Evolutionary conservation across 2,888 invertebrate genomes (phyloP).

Genomic region (Stictocephala bisonia): DNA sequence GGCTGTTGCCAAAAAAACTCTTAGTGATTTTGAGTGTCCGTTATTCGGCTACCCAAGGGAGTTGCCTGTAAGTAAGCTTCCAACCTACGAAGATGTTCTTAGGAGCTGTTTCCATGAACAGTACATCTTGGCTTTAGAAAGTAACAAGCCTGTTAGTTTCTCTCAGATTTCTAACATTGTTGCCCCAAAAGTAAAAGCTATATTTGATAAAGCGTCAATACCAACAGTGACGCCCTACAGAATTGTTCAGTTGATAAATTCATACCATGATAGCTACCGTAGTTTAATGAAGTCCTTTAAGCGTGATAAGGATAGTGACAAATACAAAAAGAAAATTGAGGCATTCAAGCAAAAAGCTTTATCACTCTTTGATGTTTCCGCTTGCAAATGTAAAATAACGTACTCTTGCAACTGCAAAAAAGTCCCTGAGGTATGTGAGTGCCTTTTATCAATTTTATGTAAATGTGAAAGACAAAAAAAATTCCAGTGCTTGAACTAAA

Average conservation of each 20-base stretch:
- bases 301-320: slow-evolving; percentile 32
- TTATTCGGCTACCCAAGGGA: slow-evolving; percentile 9
- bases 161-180: slow-evolving; percentile 21
- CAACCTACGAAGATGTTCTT: slow-evolving; percentile 13
- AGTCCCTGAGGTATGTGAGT: not conserved
- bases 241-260: slow-evolving; percentile 34
- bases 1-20: slow-evolving; percentile 2
- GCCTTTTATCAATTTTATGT: not conserved
- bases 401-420: slow-evolving; percentile 1
- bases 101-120: slow-evolving; percentile 7
- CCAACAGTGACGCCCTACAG: slow-evolving; percentile 33
- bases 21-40: slow-evolving; percentile 19
- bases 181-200: slow-evolving; percentile 32
- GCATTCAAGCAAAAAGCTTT: slow-evolving; percentile 15
- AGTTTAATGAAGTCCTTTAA: slow-evolving; percentile 27
- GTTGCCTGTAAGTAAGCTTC: slow-evolving; percentile 20
- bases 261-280: slow-evolving; percentile 33
- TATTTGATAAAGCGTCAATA: slow-evolving; percentile 40
- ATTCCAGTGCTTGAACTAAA: slow-evolving; percentile 9
- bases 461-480: slow-evolving; percentile 15
- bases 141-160: slow-evolving; percentile 36
- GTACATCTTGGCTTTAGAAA: not conserved
- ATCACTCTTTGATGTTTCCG: slow-evolving; percentile 8
- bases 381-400: slow-evolving; percentile 24
- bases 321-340: not conserved